Evolutionary conservation across 2,113 vertebrate species (phyloP).

Genomic region (Pituophis catenifer): DNA sequence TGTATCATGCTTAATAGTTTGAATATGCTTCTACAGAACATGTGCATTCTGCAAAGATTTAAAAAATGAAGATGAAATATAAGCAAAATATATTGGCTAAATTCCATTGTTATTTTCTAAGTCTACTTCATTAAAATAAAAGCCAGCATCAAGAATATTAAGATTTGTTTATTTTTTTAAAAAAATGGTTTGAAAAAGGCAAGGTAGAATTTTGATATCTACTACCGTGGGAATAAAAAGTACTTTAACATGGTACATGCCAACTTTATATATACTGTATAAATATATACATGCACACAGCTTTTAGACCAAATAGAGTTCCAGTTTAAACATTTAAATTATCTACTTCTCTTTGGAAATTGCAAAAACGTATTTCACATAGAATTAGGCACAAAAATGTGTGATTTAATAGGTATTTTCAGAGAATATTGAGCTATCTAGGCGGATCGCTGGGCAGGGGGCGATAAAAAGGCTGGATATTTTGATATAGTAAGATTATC

Average conservation of each 20-base stretch:
- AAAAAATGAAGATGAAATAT: slow-evolving; percentile 56
- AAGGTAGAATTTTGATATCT: slow-evolving; percentile 40
- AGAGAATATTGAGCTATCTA: background rate
- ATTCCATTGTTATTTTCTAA: slow-evolving; percentile 63
- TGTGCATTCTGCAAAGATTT: slow-evolving; percentile 73
- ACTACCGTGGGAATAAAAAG: slow-evolving; percentile 36
- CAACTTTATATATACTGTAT: background rate
- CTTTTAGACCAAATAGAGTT: slow-evolving; percentile 8
- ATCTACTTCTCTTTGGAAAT: background rate
- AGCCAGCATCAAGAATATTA: slow-evolving; percentile 53
- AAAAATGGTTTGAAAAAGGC: slow-evolving; percentile 48
- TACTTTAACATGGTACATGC: slow-evolving; percentile 10
- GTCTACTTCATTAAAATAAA: slow-evolving; percentile 62
- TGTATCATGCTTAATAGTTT: slow-evolving; percentile 63
- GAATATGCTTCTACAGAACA: slow-evolving; percentile 62
- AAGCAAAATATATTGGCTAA: slow-evolving; percentile 74
- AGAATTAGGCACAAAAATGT: background rate
- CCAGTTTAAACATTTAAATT: background rate
- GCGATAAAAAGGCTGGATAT: background rate
- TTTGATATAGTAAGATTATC: background rate
- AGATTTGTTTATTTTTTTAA: slow-evolving; percentile 44
- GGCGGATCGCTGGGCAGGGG: background rate
- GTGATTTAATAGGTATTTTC: background rate
- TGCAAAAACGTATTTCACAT: background rate
- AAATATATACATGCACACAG: background rate